These are phyloP conservation scores for Leucopsar rothschildi DNA, from an alignment of 2,113 vertebrate species.

Conservation along the genomic window DNA sequence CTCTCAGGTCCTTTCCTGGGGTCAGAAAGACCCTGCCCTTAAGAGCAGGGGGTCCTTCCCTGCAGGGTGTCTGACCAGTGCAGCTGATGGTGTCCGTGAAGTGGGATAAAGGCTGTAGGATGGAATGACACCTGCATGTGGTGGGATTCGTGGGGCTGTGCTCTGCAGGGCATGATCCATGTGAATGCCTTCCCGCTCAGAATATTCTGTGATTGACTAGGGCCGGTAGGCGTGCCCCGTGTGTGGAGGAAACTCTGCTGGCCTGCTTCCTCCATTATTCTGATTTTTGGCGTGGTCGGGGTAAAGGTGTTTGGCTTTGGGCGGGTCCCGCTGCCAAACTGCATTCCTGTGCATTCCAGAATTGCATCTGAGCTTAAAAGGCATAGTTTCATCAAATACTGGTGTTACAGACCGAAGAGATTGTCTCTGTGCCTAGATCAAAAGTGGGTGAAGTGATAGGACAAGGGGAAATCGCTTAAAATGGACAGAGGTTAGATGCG, in stretches of 20 bases:
- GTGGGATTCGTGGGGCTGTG: not conserved
- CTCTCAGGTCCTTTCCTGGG: not conserved
- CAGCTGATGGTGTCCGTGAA: accelerated
- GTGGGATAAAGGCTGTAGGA: not conserved
- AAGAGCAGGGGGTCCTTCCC: accelerated
- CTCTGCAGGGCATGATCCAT: not conserved
- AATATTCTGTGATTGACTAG: accelerated
- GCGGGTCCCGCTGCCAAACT: not conserved
- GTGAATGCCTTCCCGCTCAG: not conserved
- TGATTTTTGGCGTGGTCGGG: accelerated
- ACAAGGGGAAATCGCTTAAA: not conserved
- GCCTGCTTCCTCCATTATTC: not conserved
- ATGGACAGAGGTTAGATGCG: not conserved
- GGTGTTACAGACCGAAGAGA: accelerated
- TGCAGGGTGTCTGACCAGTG: accelerated
- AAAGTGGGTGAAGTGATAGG: not conserved
- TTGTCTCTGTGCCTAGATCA: not conserved
- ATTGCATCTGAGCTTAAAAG: not conserved
- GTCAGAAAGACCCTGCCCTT: accelerated
- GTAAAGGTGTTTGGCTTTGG: not conserved
- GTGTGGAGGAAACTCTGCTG: not conserved
- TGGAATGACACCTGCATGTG: not conserved
- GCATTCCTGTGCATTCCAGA: accelerated
- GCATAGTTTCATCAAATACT: accelerated
- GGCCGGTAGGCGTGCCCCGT: accelerated